A percentile compares a stretch with the other conserved stretches of the same genome.
phyloP scores from a whole-genome alignment of 1,140 invertebrate species.

The Cherax destructor region DNA sequence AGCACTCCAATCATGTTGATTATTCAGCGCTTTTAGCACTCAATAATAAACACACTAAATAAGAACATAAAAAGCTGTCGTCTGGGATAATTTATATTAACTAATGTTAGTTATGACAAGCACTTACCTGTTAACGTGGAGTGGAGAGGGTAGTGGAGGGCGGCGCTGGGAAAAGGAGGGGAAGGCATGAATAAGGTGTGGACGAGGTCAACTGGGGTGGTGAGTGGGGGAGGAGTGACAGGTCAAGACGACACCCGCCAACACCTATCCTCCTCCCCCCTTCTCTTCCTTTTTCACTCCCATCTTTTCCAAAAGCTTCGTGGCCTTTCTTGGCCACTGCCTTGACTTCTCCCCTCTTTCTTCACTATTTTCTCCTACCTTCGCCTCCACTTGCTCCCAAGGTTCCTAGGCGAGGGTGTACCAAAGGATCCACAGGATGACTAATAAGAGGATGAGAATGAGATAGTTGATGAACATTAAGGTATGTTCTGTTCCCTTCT shows the following conservation, averaged over 20 bases:
- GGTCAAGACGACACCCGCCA: neutral
- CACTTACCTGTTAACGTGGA: neutral
- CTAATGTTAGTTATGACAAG: neutral
- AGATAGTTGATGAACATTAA: slow-evolving; percentile 59
- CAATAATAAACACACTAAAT: too few species aligned
- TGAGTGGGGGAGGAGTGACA: neutral
- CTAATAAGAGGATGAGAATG: slow-evolving; percentile 49
- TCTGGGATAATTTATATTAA: too few species aligned
- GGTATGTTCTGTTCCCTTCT: slow-evolving; percentile 38
- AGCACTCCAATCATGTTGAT: too few species aligned
- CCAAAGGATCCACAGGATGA: slow-evolving; percentile 63
- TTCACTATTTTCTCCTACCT: neutral
- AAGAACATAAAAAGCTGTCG: too few species aligned
- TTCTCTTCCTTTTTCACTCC: neutral
- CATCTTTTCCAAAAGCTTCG: neutral
- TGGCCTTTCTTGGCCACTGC: neutral
- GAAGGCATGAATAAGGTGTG: too few species aligned
- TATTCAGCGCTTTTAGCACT: too few species aligned
- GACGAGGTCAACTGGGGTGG: neutral
- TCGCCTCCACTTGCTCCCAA: neutral
- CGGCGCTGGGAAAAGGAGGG: neutral
- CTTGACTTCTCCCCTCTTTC: slow-evolving; percentile 18
- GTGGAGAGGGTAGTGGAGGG: neutral
- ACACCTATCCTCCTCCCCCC: neutral
- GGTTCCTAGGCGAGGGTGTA: slow-evolving; percentile 20